Evolutionary conservation across 2,797 vertebrate genomes (phyloP).

Genomic region (Cuniculus paca): DNA sequence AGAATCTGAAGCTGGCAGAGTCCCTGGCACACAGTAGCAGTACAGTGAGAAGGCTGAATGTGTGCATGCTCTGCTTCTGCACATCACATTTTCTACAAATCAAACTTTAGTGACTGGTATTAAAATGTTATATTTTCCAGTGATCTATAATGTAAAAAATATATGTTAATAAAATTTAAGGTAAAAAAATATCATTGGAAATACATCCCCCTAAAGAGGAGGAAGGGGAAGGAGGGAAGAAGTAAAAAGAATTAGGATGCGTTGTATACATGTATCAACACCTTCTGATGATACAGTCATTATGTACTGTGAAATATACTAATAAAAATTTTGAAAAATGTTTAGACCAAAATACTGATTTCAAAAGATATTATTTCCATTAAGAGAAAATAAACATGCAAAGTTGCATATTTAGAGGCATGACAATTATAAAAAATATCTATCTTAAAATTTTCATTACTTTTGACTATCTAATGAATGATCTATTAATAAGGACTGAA

Average conservation of each 20-base stretch:
- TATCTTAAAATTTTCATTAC: not conserved
- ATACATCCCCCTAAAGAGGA: not conserved
- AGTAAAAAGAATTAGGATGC: not conserved
- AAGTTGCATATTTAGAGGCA: not conserved
- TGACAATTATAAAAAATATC: not conserved
- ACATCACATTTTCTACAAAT: slow-evolving; percentile 2
- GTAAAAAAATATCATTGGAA: slow-evolving; percentile 36
- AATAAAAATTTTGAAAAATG: not conserved
- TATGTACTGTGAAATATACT: not conserved
- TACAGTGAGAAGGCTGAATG: not conserved
- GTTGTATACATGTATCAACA: not conserved
- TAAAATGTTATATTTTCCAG: slow-evolving; percentile 22
- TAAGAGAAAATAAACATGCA: slow-evolving; percentile 33
- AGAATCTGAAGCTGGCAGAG: not conserved
- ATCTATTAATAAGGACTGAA: not conserved
- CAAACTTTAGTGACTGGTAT: not conserved
- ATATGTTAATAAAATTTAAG: slow-evolving; percentile 28
- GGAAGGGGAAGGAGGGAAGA: not conserved
- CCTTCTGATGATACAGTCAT: not conserved
- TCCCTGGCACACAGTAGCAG: not conserved
- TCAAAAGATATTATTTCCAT: not conserved
- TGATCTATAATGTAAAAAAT: not conserved
- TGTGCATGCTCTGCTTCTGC: not conserved
- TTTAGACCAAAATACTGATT: not conserved
- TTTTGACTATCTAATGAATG: slow-evolving; percentile 1